These are phyloP conservation scores for Popillia japonica DNA, from an alignment of 1,140 invertebrate species.

Conservation along the genomic window DNA sequence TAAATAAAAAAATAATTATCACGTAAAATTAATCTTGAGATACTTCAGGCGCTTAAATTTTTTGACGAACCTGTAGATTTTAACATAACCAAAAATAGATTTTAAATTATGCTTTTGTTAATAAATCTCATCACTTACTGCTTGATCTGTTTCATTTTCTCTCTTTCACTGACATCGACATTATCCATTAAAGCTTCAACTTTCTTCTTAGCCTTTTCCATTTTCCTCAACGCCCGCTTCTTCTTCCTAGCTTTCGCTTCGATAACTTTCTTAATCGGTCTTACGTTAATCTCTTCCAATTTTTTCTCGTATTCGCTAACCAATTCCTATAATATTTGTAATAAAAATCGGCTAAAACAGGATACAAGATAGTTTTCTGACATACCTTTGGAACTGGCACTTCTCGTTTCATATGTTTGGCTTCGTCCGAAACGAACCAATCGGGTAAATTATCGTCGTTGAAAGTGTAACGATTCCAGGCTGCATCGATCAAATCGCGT, in stretches of 20 bases:
- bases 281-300: slow-evolving; percentile 87
- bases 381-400: slow-evolving; percentile 79
- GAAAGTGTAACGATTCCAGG: slow-evolving; percentile 90
- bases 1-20: no score
- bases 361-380: slow-evolving; percentile 17
- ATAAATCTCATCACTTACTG: slow-evolving; percentile 76
- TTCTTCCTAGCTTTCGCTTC: slow-evolving; percentile 99
- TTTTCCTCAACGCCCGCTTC: slow-evolving; percentile 81
- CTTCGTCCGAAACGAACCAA: slow-evolving; percentile 97
- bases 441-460: slow-evolving; percentile 91
- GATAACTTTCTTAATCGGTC: slow-evolving; percentile 97
- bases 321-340: slow-evolving; percentile 64
- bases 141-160: slow-evolving; percentile 92
- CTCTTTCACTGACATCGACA: slow-evolving; percentile 85
- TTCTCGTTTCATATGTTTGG: slow-evolving; percentile 84
- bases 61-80: neutral
- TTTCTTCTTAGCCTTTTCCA: slow-evolving; percentile 96
- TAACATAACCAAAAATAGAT: no score
- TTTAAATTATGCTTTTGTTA: no score
- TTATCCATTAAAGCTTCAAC: slow-evolving; percentile 92
- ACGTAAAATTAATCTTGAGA: no score
- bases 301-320: slow-evolving; percentile 77
- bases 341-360: neutral
- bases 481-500: slow-evolving; percentile 85
- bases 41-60: no score